Conservation (phyloP, 2,113 vertebrate species). For the Pimephales promelas region DNA sequence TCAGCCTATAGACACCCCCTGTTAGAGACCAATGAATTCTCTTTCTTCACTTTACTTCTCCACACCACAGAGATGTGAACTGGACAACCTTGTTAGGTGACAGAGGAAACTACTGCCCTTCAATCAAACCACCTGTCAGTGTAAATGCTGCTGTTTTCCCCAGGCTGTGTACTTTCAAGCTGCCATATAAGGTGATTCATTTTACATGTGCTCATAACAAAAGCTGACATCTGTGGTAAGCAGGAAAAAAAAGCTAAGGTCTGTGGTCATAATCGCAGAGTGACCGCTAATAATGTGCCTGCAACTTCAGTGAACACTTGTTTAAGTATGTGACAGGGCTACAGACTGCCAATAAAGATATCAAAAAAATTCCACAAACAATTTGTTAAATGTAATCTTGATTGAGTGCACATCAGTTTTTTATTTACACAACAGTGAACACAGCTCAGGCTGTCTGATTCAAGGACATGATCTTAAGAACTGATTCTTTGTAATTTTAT, state of each 20-base stretch:
- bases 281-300: slow-evolving; percentile 8
- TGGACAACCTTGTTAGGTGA: slow-evolving; percentile 50
- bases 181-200: slow-evolving; percentile 55
- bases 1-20: slow-evolving; percentile 23
- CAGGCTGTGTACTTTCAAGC: slow-evolving; percentile 39
- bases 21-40: slow-evolving; percentile 39
- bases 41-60: slow-evolving; percentile 33
- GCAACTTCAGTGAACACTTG: background rate
- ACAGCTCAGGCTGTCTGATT: background rate
- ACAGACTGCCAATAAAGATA: background rate
- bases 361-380: background rate
- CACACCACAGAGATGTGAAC: slow-evolving; percentile 34
- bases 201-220: slow-evolving; percentile 53
- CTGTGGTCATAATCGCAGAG: background rate
- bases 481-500: background rate
- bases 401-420: background rate
- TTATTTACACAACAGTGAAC: background rate
- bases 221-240: slow-evolving; percentile 35
- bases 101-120: slow-evolving; percentile 48
- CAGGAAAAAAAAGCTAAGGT: background rate
- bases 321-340: background rate
- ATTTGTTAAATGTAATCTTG: background rate
- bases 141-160: slow-evolving; percentile 42
- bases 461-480: background rate
- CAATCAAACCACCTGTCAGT: slow-evolving; percentile 58